Conservation (phyloP, 1,140 invertebrate genomes). For the Apis cerana region DNA sequence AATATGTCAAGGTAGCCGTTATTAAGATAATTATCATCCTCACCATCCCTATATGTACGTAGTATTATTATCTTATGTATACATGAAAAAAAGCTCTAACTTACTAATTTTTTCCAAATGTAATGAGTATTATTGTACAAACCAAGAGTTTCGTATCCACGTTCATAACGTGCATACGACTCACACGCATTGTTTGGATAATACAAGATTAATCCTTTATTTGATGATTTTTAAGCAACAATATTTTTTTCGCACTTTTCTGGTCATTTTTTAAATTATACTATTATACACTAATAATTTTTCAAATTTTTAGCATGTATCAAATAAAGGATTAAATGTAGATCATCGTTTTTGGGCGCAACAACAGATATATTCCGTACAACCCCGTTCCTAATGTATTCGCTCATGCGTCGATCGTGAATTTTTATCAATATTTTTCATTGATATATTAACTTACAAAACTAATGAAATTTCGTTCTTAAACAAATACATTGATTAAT, state of each 20-base stretch:
- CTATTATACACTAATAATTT: neutral
- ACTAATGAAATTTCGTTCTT: neutral
- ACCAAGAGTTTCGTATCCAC: slow-evolving; percentile 14
- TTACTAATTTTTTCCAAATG: slow-evolving; percentile 24
- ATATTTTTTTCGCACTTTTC: neutral
- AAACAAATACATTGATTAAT: no score
- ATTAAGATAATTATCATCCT: slow-evolving; percentile 22
- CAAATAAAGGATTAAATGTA: slow-evolving; percentile 46
- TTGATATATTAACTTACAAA: neutral
- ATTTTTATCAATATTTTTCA: no score
- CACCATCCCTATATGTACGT: slow-evolving; percentile 12
- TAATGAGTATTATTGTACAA: slow-evolving; percentile 60
- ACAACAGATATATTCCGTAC: neutral
- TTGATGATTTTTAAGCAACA: slow-evolving; percentile 12
- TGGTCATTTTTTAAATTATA: neutral
- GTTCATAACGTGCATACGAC: slow-evolving; percentile 21
- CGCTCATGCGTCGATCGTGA: neutral
- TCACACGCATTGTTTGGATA: neutral
- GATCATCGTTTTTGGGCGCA: neutral
- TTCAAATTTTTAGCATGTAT: neutral
- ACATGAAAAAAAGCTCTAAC: slow-evolving; percentile 34
- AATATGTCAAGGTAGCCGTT: slow-evolving; percentile 19
- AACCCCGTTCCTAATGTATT: neutral
- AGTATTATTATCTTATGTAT: slow-evolving; percentile 3
- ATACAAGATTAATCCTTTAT: slow-evolving; percentile 47